These are phyloP conservation scores for Sciurus vulgaris DNA, from an alignment of 2,797 vertebrate species.

Conservation along the genomic window DNA sequence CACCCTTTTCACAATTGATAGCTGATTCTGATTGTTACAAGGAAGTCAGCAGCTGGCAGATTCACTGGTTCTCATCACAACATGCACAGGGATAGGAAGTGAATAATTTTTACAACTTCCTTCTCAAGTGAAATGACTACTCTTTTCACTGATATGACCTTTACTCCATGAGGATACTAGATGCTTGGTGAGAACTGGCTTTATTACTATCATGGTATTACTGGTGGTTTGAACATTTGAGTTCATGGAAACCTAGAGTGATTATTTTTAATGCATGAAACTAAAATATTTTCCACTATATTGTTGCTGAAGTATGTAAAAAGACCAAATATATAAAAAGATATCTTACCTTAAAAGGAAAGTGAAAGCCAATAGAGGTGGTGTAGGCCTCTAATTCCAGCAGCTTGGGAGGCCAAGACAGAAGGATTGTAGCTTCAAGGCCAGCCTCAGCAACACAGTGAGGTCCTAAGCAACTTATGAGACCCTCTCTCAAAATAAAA, in stretches of 20 bases:
- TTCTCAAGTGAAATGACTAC: background rate
- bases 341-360: background rate
- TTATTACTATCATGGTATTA: background rate
- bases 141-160: background rate
- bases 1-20: background rate
- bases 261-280: constrained; percentile 16
- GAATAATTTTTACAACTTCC: constrained; percentile 12
- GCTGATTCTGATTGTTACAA: background rate
- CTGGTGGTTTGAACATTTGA: background rate
- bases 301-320: background rate
- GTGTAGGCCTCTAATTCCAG: too few species aligned
- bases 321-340: background rate
- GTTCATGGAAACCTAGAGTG: background rate
- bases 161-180: background rate
- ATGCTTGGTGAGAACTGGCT: background rate
- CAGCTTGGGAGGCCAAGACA: too few species aligned
- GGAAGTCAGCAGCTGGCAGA: background rate
- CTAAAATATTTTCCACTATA: background rate
- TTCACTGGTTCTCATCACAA: background rate
- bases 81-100: background rate
- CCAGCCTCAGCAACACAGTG: too few species aligned
- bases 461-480: too few species aligned
- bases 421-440: too few species aligned
- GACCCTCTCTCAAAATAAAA: too few species aligned
- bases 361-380: background rate